Base-by-base conservation (phyloP, 2,797 vertebrate species). In the Microctenopoma lineatum region DNA sequence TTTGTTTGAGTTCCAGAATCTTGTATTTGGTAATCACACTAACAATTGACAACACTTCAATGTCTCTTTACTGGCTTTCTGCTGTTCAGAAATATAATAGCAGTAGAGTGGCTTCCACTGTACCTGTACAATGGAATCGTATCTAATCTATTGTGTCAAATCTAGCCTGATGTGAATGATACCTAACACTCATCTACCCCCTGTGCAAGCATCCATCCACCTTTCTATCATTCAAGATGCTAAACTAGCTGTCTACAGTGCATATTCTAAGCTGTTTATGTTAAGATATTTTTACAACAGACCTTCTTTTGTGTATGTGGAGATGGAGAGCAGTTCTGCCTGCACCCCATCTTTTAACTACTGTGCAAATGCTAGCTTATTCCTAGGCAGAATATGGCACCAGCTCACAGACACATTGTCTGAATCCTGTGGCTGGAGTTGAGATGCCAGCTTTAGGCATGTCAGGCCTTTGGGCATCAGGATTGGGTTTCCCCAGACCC, bases 401-500 rank as follows among this genome's bases (percentile, higher is more conserved):
- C 71, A 55, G 81, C 75, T 86, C 80, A 56, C 77, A 84, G 78
- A 86, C 72, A 69, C 78, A 88, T 84, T 83, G 87, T 90, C 75
- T 90, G 83, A 87, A 77, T 84, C 74, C 84, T 88, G 81, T 82
- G 73, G 48, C 70, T 83, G 83, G 73, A 87, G 88, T 87, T 80
- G 70, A 68, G 81, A 85, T 92, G 87, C 84, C 83, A 90, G 88
- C 81, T 90, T 89, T 87, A 88, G 81, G 87, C 89, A 83, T 84
- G 90, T 89, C 79, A 83, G 84, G 83, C 87, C 86, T 84, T 74
- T 65, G 89, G 90, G 89, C 77, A 85, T 73, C 47, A 50, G 83
- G 89, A 91, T 91, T 90, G 87, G 84, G 90, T 89, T 92, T 91
- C 83, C 80, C 83, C 71, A 84, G 86, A 90, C 86, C 88, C 78